phyloP scores from a whole-genome alignment of 2,113 vertebrate species.

The Aegypius monachus region DNA sequence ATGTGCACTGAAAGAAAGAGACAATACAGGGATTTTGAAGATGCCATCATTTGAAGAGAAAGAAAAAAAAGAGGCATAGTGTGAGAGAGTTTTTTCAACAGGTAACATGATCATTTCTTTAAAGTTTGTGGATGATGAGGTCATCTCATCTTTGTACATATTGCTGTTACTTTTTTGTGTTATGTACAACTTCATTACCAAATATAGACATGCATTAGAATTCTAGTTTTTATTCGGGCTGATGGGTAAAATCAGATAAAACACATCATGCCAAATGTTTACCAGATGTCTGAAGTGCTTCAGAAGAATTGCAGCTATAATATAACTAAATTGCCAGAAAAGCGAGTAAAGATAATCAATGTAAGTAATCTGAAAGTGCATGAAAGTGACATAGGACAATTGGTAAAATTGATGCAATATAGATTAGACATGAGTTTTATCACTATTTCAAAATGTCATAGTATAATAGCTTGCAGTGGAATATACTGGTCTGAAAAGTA shows the following conservation, averaged over 20 bases:
- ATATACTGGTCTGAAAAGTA: neutral
- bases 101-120: neutral
- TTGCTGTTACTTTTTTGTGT: neutral
- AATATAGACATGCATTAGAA: neutral
- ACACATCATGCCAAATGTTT: neutral
- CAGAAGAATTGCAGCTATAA: neutral
- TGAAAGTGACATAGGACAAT: neutral
- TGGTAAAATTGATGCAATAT: neutral
- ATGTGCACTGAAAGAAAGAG: neutral
- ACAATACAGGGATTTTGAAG: neutral
- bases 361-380: neutral
- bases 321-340: neutral
- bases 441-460: neutral
- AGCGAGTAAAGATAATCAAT: neutral
- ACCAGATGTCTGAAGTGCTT: neutral
- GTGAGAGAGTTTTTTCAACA: neutral
- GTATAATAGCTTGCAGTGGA: neutral
- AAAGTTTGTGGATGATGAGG: neutral
- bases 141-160: neutral
- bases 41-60: neutral
- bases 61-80: no score
- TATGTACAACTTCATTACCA: neutral
- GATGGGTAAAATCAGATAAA: neutral
- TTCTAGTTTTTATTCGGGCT: neutral
- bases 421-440: neutral